Evolutionary conservation across 2,888 invertebrate genomes (phyloP), one percentile per base, ranked within the genome.

Genomic region (Cyrtodaria siliqua): DNA sequence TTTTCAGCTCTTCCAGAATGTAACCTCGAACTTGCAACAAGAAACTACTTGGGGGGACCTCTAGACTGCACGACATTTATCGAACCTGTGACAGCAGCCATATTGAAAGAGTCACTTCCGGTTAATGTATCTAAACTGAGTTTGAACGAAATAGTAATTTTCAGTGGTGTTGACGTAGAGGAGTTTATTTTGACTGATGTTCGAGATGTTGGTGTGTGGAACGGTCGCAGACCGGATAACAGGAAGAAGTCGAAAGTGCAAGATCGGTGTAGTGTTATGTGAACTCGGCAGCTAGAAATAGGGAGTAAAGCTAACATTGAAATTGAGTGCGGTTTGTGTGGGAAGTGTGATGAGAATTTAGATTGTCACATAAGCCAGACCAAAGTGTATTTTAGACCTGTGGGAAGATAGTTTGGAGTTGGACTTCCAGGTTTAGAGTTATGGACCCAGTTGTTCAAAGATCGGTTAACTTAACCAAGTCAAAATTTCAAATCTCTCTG

Each of bases 101-200:
- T 90, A 27, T 55, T 82, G 52, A 86, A 85, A 56, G 83, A 86
- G 3, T 84, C 83, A 2, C 69, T 86, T 27, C 90, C 91, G 14
- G 62, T 88, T 20, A 87, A 87, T 56, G 85, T 86, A 12, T 87
- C 90, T 12, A 82, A 86, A 57, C 62, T 90, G 20, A 87, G 87
- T 64, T 73, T 89, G 14, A 85, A 85, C 47, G 86, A 90, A 18
- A 75, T 88, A 18, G 90, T 91, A 59, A 79, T 90, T 6, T 90
- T 85, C 73, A 87, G 88, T 62, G 92, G 92, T 0, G 83, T 89
- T 0, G 86, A 83, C 16, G 91, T 92, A 29, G 87, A 89, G 56
- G 91, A 92, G 64, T 92, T 91, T 66, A 84, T 92, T 53, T 86
- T 90, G 60, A 87, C 85, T 1, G 89, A 91, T 40, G 89, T 89